A percentile compares a stretch with the other conserved stretches of the same genome.
phyloP scores from a whole-genome alignment of 2,797 vertebrate species.

The Spinus pinus region DNA sequence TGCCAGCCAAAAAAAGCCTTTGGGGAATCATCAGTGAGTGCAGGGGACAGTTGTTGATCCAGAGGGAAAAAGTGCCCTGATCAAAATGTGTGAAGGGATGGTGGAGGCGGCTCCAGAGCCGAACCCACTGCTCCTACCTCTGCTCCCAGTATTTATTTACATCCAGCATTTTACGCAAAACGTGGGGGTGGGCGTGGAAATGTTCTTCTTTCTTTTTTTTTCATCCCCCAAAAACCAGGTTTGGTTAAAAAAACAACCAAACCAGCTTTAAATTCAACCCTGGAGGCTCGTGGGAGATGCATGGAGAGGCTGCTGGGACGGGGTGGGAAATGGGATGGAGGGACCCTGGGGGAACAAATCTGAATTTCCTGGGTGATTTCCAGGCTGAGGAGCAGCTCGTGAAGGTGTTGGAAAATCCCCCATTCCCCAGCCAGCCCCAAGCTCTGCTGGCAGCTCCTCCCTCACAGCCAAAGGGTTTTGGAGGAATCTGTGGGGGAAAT shows the following conservation, averaged over 20 bases:
- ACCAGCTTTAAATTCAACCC: not conserved
- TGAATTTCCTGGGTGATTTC: not conserved
- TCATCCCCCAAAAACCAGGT: not conserved
- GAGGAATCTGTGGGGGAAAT: rapidly evolving
- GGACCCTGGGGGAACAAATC: not conserved
- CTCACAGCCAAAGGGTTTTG: rapidly evolving
- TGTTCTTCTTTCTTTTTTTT: not conserved
- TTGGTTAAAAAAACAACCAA: not conserved
- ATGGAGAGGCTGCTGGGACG: rapidly evolving
- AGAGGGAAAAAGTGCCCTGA: not conserved
- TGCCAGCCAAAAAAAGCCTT: not conserved
- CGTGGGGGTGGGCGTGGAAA: not conserved
- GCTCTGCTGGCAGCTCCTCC: rapidly evolving
- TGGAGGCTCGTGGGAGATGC: not conserved
- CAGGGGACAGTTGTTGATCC: not conserved
- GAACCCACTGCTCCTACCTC: not conserved
- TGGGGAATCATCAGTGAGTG: rapidly evolving
- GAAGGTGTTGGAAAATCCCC: not conserved
- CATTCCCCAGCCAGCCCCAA: not conserved
- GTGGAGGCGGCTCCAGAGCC: not conserved
- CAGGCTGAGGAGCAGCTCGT: not conserved
- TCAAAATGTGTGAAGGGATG: not conserved
- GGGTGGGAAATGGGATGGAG: not conserved
- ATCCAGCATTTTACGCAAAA: not conserved
- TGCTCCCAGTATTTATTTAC: not conserved